Conservation (phyloP, 2,113 vertebrate species). For the Elanoides forficatus region DNA sequence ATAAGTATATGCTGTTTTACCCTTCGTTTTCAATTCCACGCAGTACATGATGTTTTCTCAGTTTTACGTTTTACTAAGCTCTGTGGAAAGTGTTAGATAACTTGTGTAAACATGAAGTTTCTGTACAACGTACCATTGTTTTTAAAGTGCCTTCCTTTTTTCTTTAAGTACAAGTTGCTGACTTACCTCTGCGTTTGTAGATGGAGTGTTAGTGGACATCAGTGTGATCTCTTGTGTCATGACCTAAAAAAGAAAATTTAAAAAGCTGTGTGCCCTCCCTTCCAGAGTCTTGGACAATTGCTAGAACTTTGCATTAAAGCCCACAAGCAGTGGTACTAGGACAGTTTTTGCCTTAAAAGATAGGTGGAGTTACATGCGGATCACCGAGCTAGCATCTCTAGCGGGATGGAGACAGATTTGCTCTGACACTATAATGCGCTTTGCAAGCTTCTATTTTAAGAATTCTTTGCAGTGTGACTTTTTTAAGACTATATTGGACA, state of each 20-base stretch:
- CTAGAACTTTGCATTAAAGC: slow-evolving; percentile 13
- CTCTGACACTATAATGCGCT: slow-evolving; percentile 45
- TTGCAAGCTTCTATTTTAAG: slow-evolving; percentile 57
- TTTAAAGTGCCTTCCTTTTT: not conserved
- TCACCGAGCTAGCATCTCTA: slow-evolving; percentile 15
- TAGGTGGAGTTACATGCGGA: slow-evolving; percentile 2
- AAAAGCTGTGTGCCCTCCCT: not conserved
- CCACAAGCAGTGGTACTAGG: not conserved
- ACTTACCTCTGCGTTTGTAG: not conserved
- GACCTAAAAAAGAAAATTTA: not conserved
- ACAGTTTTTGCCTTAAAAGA: slow-evolving; percentile 23
- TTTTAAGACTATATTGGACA: not conserved
- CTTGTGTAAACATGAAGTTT: not conserved
- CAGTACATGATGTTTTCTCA: not conserved
- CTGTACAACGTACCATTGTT: not conserved
- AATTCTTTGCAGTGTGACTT: slow-evolving; percentile 1
- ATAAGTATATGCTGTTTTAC: not conserved
- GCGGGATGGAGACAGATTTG: slow-evolving; percentile 10
- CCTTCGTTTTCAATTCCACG: not conserved
- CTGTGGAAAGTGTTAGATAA: not conserved
- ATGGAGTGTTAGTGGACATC: not conserved
- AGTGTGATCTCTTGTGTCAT: slow-evolving; percentile 19
- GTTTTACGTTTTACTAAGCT: not conserved
- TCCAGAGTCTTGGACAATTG: not conserved
- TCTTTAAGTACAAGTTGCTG: not conserved